phyloP scores from a whole-genome alignment of 2,797 vertebrate species.

The Artibeus lituratus region DNA sequence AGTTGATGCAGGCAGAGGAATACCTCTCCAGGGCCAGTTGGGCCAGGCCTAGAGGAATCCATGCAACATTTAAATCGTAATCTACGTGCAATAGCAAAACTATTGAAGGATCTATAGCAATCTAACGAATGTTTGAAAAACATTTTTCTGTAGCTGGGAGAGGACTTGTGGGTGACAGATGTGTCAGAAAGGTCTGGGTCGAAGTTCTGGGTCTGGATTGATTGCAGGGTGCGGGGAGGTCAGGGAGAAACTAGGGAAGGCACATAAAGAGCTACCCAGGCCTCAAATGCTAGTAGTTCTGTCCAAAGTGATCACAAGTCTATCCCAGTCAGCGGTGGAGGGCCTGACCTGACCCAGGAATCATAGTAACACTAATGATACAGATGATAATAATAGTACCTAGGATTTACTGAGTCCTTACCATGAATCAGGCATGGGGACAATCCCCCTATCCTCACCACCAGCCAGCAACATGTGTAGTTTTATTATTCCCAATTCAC shows the following conservation, averaged over 20 bases:
- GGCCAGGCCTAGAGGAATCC: neutral
- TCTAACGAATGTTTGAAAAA: neutral
- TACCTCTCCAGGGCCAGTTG: rapidly evolving
- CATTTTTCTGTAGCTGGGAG: neutral
- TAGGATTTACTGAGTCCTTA: neutral
- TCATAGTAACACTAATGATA: neutral
- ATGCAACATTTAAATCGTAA: neutral
- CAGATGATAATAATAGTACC: neutral
- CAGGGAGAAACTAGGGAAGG: neutral
- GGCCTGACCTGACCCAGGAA: neutral
- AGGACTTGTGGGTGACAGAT: neutral
- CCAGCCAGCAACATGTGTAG: neutral
- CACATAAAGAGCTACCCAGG: neutral
- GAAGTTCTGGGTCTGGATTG: neutral
- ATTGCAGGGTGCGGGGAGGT: rapidly evolving
- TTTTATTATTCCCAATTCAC: neutral
- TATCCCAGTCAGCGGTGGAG: neutral
- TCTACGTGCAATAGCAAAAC: rapidly evolving
- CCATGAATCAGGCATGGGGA: neutral
- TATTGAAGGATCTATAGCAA: neutral
- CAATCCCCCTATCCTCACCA: neutral
- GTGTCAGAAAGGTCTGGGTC: neutral
- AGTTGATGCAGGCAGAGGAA: neutral
- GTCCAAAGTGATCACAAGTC: neutral
- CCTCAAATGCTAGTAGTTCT: neutral